phyloP scores from a whole-genome alignment of 2,797 vertebrate species.

The Hippocampus kuda region DNA sequence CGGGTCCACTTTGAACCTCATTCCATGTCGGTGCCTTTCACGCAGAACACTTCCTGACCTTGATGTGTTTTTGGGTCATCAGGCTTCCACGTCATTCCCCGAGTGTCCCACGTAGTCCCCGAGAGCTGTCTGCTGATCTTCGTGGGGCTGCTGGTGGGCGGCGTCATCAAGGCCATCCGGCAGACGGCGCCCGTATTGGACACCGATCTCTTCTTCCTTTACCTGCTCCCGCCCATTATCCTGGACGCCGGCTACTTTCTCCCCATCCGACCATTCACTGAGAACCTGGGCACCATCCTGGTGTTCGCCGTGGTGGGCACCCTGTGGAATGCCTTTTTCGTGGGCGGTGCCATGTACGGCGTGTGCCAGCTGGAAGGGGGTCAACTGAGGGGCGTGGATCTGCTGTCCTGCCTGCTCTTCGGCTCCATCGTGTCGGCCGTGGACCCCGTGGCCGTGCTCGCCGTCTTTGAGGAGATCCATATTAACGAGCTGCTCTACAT shows the following conservation, averaged over 20 bases:
- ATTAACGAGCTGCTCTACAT: slow-evolving; percentile 94
- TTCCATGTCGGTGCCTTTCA: no score
- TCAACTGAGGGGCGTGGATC: slow-evolving; percentile 63
- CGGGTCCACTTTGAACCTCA: no score
- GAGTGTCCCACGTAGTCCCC: slow-evolving; percentile 76
- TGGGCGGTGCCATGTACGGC: slow-evolving; percentile 76
- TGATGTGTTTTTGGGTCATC: slow-evolving; percentile 15
- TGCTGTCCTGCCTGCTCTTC: slow-evolving; percentile 86
- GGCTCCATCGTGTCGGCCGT: slow-evolving; percentile 91
- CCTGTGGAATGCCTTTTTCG: slow-evolving; percentile 87
- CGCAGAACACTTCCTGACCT: background rate
- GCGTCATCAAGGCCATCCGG: slow-evolving; percentile 77
- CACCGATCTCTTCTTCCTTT: slow-evolving; percentile 85
- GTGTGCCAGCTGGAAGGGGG: slow-evolving; percentile 73
- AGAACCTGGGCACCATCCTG: slow-evolving; percentile 94
- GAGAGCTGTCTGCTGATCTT: slow-evolving; percentile 94
- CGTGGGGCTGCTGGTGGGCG: slow-evolving; percentile 86
- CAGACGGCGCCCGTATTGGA: slow-evolving; percentile 73
- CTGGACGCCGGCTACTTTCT: slow-evolving; percentile 95
- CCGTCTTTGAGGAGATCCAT: slow-evolving; percentile 95
- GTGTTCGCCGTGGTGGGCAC: slow-evolving; percentile 90
- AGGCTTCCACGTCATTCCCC: slow-evolving; percentile 90
- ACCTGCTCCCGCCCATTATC: slow-evolving; percentile 94
- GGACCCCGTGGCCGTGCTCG: slow-evolving; percentile 91
- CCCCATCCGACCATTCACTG: slow-evolving; percentile 80